Base-by-base conservation (phyloP, 1,140 invertebrate species). In the Druon quercuslanigerum region DNA sequence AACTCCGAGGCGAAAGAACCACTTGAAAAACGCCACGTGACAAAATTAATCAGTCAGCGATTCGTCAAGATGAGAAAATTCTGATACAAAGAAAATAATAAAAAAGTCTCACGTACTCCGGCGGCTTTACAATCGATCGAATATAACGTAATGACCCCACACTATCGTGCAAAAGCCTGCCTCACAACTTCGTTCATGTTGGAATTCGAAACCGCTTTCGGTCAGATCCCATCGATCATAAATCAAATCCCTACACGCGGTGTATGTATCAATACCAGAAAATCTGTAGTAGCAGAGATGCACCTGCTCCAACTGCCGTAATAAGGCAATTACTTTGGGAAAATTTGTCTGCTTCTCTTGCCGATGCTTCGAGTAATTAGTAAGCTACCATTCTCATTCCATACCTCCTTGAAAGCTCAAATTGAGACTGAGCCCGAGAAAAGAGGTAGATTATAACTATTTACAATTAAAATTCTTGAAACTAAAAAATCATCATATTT, bases 11-110 rank as follows among this genome's bases (percentile, higher is more conserved):
- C 14, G 25, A 66, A 66, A 66, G 60, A 40, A 66, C 33, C n/a
- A 12, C 60, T 46, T 33, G 60, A 46, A 46, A 66, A 66, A 66
- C 60, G 60, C 60, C 33, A 66, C 60, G 60, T 40, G 40, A 66
- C 60, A 66, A 66, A 66, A 66, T 66, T 66, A 66, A 66, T 66
- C 60, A 66, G 60, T 40, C 40, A 33, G 60, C 60, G 60, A 66
- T 66, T 66, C 60, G 40, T 66, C 60, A 66, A 25, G 60, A 66
- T 14, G 60, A 33, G 57, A 33, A 66, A 66, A 66, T 40, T 66
- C 25, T 66, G 25, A 25, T 9, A 40, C 4, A 66, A 66, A n/a
- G 25, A 66, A 66, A 66, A 66, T 66, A 66, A 66, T 33, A 66
- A 40, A 66, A 66, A 66, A 66, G 60, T 66, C 40, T 66, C 60